A percentile compares a stretch with the other conserved stretches of the same genome.
Conservation (phyloP, 1,140 invertebrate genomes). For the Hermatobates lingyangjiaoensis region DNA sequence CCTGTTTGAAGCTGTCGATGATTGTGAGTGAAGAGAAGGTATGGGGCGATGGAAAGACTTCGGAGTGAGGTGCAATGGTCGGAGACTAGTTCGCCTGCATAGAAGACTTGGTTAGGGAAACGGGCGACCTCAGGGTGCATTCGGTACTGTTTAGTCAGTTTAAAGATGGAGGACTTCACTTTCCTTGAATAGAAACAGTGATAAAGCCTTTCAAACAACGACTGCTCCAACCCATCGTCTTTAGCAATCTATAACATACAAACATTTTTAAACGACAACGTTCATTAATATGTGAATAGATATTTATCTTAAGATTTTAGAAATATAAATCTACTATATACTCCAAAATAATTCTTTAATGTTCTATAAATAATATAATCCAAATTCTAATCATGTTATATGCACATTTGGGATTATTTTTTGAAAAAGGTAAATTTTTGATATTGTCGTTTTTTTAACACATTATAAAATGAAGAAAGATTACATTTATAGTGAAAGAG, state of each 20-base stretch:
- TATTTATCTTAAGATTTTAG: no score
- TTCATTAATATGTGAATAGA: no score
- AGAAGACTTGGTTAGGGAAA: slow-evolving; percentile 64
- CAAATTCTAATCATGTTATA: no score
- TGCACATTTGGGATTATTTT: no score
- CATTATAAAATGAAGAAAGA: no score
- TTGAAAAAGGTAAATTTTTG: no score
- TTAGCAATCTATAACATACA: slow-evolving; percentile 35
- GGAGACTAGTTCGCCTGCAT: slow-evolving; percentile 31
- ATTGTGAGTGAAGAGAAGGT: slow-evolving; percentile 33
- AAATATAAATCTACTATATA: no score
- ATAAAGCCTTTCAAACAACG: slow-evolving; percentile 42
- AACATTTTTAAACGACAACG: no score
- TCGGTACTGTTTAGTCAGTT: slow-evolving; percentile 55
- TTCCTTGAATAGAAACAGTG: slow-evolving; percentile 23
- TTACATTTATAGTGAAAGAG: no score
- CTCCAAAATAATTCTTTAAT: no score
- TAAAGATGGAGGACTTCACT: slow-evolving; percentile 28
- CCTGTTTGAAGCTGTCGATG: slow-evolving; percentile 14
- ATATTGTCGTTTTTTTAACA: no score
- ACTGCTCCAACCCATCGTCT: slow-evolving; percentile 34
- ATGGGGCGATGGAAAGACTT: slow-evolving; percentile 24
- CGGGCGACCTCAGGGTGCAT: slow-evolving; percentile 62
- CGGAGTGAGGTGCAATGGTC: background rate
- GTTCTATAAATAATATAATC: no score